phyloP scores from a whole-genome alignment of 2,797 vertebrate genomes.

The Xiphorhynchus erythropygius region DNA sequence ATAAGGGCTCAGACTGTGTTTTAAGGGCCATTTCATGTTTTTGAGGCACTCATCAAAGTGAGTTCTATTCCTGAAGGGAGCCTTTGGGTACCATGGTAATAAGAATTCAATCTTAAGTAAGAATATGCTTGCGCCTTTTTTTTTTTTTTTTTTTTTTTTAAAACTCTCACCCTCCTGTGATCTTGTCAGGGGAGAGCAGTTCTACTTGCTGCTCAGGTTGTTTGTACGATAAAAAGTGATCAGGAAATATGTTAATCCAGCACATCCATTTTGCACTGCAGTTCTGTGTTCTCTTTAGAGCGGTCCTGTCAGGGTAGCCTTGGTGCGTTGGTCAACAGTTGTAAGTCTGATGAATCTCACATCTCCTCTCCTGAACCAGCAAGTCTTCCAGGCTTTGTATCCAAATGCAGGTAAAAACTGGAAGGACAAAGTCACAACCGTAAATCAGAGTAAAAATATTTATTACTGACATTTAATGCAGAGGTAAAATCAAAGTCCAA shows the following conservation, averaged over 20 bases:
- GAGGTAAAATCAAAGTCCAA: neutral
- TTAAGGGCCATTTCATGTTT: neutral
- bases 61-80: neutral
- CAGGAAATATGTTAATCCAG: neutral
- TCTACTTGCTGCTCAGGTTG: neutral
- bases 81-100: neutral
- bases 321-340: neutral
- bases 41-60: neutral
- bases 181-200: neutral
- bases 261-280: neutral
- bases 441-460: neutral
- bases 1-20: neutral
- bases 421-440: neutral
- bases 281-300: neutral
- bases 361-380: rapidly evolving
- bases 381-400: neutral
- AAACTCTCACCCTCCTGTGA: neutral
- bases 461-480: neutral
- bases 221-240: neutral
- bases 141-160: no score
- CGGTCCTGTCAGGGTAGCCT: neutral
- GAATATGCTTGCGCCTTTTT: neutral
- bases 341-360: neutral
- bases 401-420: neutral
- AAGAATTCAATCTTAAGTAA: neutral